Base-by-base conservation (phyloP, 1,140 invertebrate species). In the Heliconius congener region DNA sequence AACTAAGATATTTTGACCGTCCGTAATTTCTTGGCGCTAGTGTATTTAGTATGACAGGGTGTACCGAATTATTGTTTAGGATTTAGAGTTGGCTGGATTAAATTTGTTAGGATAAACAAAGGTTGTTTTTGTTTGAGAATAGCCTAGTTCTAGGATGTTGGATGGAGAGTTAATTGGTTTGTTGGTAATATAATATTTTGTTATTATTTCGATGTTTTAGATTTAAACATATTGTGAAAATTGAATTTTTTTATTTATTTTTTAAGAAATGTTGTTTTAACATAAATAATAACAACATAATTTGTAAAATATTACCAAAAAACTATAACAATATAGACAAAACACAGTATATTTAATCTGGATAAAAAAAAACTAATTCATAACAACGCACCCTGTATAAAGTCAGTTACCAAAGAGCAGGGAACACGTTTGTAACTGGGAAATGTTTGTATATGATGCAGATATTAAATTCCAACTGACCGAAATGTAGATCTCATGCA, bases 1-100 rank as follows among this genome's bases (percentile, higher is more conserved):
- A 94, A 93, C 93, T 92, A 93, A 93, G 91, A 94, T 94, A 91
- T 94, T 93, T 94, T 93, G 93, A 92, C 91, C 89, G 91, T 92
- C 90, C 88, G 88, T 90, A 91, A 93, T 94, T 93, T 94, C 91
- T 92, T 93, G 88, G 89, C 85, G 85, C 83, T 83, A 82, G 81
- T 81, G 84, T 90, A 88, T 88, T 88, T 90, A 86, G 86, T 87
- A 83, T 84, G 83, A 94, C 85, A 91, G 92, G 92, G 83, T 93
- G 92, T 89, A 88, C 76, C 18, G 46, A 87, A 82, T 88, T 88
- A 85, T 89, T 87, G 85, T 88, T 85, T 85, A 76, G 84, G 87
- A 88, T 90, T 46, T 90, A 87, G 82, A 83, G 30, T 81, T 82
- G 83, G 84, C 16, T 52, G 74, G 76, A 72, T 72, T 72, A 72